Evolutionary conservation across 1,140 invertebrate species (phyloP).

Genomic region (Chironomus striatipennis): DNA sequence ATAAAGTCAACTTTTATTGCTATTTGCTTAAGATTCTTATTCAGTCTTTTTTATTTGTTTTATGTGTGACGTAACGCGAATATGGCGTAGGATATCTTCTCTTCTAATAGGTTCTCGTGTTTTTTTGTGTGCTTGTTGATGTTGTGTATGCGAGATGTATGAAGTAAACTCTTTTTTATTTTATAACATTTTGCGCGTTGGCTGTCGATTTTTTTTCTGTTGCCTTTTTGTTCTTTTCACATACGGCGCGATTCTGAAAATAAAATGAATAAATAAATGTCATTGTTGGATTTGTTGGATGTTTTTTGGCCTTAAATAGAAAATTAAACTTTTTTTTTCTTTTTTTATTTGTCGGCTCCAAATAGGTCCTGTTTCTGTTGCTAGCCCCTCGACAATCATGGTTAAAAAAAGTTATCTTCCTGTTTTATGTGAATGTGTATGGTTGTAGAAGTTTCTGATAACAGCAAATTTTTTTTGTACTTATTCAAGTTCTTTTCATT

Average conservation of each 20-base stretch:
- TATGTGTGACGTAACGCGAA: slow-evolving; percentile 15
- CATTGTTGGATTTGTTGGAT: not conserved
- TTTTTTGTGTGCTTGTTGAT: not conserved
- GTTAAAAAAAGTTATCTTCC: not conserved
- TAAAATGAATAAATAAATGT: not conserved
- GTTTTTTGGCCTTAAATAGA: not conserved
- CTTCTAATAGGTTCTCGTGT: not conserved
- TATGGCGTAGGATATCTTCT: slow-evolving; percentile 20
- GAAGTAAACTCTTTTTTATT: too few species aligned
- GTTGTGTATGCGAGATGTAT: not conserved
- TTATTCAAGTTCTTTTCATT: not conserved
- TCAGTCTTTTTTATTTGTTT: slow-evolving; percentile 15
- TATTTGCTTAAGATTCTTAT: slow-evolving; percentile 18
- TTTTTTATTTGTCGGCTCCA: not conserved
- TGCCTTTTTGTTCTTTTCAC: not conserved
- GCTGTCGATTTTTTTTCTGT: not conserved
- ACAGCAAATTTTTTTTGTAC: too few species aligned
- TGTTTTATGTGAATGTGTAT: not conserved
- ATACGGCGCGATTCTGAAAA: not conserved
- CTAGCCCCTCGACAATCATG: not conserved
- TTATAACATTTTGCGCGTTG: slow-evolving; percentile 11
- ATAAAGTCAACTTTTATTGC: not conserved
- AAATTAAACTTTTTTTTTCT: not conserved
- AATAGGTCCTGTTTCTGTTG: not conserved
- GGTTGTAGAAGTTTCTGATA: not conserved